Base-by-base conservation (phyloP, 2,113 vertebrate genomes). In the Lepisosteus osseus region DNA sequence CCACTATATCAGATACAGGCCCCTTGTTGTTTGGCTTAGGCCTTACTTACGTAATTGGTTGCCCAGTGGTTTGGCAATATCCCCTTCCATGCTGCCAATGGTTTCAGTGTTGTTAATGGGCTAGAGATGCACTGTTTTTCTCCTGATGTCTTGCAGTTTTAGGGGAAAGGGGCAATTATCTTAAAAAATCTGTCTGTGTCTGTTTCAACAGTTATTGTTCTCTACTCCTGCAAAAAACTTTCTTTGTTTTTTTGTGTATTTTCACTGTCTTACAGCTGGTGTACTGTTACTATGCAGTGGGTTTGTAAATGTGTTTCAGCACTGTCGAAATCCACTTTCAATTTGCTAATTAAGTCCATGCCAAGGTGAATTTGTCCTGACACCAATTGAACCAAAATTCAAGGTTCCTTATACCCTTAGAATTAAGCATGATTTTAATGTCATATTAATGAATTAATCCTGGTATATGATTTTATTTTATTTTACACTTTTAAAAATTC, bases 11-110 rank as follows among this genome's bases (percentile, higher is more conserved):
- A 94, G 91, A 93, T 93, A 92, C 91, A 94, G 93, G 90, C 90
- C 87, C 80, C 92, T 91, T 90, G 88, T 91, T 93, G 93, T 90
- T 92, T 92, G 91, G 90, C 91, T 94, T 92, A 91, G 89, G 91
- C 91, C 92, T 92, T 93, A 93, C 91, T 94, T 91, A 91, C 92
- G 93, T 94, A 94, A 94, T 94, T 94, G 92, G 93, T 93, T 90
- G 93, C 93, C 92, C 91, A 92, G 93, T 94, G 93, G 90, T 94
- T 94, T 93, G 92, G 92, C 93, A 94, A 93, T 94, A 93, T 93
- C 92, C 90, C 88, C 90, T 92, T 92, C 91, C 87, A 92, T 93
- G 90, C 86, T 92, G 92, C 90, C 89, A 91, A 91, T 91, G 90
- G 90, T 91, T 85, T 80, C 75, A 93, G 90, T 89, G 87, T 82